A percentile compares a stretch with the other conserved stretches of the same genome.
These are phyloP conservation scores for Poeciliopsis retropinna DNA, from an alignment of 2,113 vertebrate species.

Conservation along the genomic window DNA sequence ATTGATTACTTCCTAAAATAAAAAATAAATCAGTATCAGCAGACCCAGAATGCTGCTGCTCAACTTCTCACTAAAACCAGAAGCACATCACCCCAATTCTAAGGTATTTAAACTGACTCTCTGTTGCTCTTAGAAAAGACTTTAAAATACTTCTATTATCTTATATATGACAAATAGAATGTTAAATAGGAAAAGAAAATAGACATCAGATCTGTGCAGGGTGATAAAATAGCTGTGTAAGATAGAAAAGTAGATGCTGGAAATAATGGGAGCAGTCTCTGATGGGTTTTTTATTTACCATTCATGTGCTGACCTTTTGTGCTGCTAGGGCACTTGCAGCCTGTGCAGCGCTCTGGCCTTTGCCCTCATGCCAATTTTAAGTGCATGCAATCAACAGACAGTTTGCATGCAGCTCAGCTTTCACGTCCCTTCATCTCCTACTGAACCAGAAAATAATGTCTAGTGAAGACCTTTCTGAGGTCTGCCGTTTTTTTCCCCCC, in stretches of 20 bases:
- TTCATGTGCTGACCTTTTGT: constrained; percentile 12
- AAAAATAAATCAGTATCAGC: too few species aligned
- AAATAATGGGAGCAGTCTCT: constrained; percentile 24
- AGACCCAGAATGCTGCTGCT: too few species aligned
- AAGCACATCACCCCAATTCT: too few species aligned
- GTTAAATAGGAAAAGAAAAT: background rate
- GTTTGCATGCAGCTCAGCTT: constrained; percentile 16
- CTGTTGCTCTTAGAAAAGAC: too few species aligned
- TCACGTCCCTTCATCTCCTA: constrained; percentile 1
- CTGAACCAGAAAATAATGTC: constrained; percentile 11
- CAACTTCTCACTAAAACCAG: too few species aligned
- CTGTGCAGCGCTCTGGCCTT: background rate
- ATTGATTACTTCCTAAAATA: too few species aligned
- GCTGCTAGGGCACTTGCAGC: constrained; percentile 6
- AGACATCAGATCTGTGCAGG: background rate
- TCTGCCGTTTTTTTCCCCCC: background rate
- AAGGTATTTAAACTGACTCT: too few species aligned
- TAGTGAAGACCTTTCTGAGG: background rate
- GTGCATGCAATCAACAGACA: background rate
- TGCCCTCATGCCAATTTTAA: constrained; percentile 11
- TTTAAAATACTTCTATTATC: too few species aligned
- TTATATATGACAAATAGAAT: background rate
- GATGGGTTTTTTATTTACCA: constrained; percentile 12
- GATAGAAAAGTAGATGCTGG: background rate
- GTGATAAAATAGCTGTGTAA: background rate